Evolutionary conservation across 2,113 vertebrate species (phyloP), one percentile per base, ranked within the genome.

Genomic region (Sylvia atricapilla): DNA sequence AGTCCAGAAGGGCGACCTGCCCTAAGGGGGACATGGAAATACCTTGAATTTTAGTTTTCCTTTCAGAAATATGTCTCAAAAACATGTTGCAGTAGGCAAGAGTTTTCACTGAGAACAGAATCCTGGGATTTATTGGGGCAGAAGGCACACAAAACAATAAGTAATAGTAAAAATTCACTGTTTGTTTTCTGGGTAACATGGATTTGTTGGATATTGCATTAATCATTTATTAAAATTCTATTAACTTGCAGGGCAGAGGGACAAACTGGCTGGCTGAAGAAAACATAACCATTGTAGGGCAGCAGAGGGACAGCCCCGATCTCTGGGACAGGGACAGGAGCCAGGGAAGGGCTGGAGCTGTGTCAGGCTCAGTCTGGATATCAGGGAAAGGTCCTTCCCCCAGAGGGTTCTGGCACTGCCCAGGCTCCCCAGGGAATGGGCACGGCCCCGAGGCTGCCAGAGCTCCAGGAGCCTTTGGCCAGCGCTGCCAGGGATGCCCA

Each of bases 231-330:
- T 53, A 69, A 56, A 79, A 49, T 47, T 52, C 22, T 10, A 3
- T 33, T 41, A 46, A 53, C 63, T 93, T 89, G 31, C 20, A 62
- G 70, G 41, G 50, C 46, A 79, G 37, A 64, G 27, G 18, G 31
- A 15, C 37, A 39, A 83, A 28, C 41, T 77, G 5, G 28, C 43
- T 72, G 49, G 52, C 52, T 63, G 17, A 72, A 73, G 83, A 83
- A 52, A 62, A 21, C 13, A 35, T 50, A 46, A 67, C 11, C 27
- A 27, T 28, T 60, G 15, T 43, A 50, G 53, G 53, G 53, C 79
- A 69, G 66, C 44, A 59, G 30, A 69, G 53, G 44, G 30, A 4
- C 37, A 69, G 53, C 33, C 0, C 46, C 0, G 0, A 8, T 12
- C 9, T 60, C 13, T 52, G 37, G 9, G 43, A 4, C 72, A 50